Evolutionary conservation across 2,888 invertebrate species (phyloP).

Genomic region (Pteria penguin): DNA sequence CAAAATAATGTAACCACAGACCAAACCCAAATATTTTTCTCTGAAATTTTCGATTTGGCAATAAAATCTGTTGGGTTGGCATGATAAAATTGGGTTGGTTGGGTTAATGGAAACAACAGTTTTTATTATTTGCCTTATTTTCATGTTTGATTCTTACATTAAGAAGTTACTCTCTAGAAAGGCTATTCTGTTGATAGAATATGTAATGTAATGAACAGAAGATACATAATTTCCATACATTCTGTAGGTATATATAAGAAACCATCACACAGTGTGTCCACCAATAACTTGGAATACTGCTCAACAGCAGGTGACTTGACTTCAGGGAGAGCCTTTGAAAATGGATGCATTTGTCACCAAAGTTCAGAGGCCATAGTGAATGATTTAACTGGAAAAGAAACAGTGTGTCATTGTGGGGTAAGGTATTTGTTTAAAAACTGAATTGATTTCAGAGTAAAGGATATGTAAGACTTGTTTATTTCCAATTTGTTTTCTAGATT

Average conservation of each 20-base stretch:
- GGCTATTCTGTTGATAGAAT: too few relatives aligned
- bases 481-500: not conserved
- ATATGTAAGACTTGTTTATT: not conserved
- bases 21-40: too few relatives aligned
- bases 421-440: conserved; percentile 25
- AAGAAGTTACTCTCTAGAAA: too few relatives aligned
- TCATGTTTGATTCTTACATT: too few relatives aligned
- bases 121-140: too few relatives aligned
- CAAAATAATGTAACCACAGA: too few relatives aligned
- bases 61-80: too few relatives aligned
- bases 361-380: conserved; percentile 90
- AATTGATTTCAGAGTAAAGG: not conserved
- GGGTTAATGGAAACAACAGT: too few relatives aligned
- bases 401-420: conserved; percentile 85
- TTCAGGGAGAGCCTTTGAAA: conserved; percentile 97
- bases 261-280: conserved; percentile 64
- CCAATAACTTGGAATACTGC: conserved; percentile 38
- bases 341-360: conserved; percentile 89
- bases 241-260: conserved; percentile 67
- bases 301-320: conserved; percentile 85
- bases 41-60: too few relatives aligned
- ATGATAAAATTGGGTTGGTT: too few relatives aligned
- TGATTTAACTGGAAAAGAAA: conserved; percentile 87
- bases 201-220: too few relatives aligned
- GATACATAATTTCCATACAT: too few relatives aligned